Evolutionary conservation across 1,140 invertebrate species (phyloP), one percentile per base, ranked within the genome.

Genomic region (Eufriesea mexicana): DNA sequence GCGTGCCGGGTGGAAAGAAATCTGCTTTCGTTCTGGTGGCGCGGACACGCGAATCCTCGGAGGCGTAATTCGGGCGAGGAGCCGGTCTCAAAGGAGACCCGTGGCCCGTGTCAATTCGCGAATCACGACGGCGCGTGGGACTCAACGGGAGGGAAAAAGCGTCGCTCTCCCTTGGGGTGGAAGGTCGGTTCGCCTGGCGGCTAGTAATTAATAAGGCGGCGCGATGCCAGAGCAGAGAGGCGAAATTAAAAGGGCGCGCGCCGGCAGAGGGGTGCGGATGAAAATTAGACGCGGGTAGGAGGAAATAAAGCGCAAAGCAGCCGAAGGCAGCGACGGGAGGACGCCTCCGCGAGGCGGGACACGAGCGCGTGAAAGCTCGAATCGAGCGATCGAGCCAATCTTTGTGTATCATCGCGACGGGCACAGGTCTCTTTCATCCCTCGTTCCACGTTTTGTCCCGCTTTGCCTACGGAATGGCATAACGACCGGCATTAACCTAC

Each of bases 131-230:
- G 71, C 35, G 12, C 42, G 47, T 20, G 47, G 64, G 28, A 49
- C 42, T 51, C 25, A 25, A 20, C 20, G 23, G 20, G 25, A 14
- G 23, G 20, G 12, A 12, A 28, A 62, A 64, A 42, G 74, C 18
- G 74, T 54, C 49, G 4, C 8, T n/a, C 20, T 28, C 49, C 20
- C 47, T n/a, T 10, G 14, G 20, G 20, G 51, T n/a, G 35, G 35
- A 35, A 35, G 35, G 35, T 35, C 35, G 18, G 49, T 23, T 51
- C 61, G 28, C 47, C 47, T 42, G 7, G 25, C 28, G 61, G 61
- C 25, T 54, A 64, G 59, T 76, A 64, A 76, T 76, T 76, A 76
- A 76, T 76, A 76, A 64, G 47, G 25, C 47, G 10, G 20, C 1
- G 47, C 20, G n/a, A 49, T 47, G 25, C 47, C 23, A 20, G 5